phyloP scores from a whole-genome alignment of 2,888 invertebrate species.

The Macropis europaea region DNA sequence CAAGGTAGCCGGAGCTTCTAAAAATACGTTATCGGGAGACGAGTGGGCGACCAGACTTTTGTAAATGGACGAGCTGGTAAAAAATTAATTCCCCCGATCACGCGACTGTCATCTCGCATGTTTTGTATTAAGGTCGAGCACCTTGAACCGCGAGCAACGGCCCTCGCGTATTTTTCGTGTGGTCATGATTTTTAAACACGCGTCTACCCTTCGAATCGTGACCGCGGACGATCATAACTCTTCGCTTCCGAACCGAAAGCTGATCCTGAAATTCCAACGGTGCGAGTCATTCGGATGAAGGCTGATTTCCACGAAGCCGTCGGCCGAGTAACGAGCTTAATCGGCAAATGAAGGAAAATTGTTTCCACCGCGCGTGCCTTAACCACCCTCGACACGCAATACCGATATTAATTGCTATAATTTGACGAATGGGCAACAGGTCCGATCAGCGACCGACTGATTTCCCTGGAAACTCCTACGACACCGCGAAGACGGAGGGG shows the following conservation, averaged over 20 bases:
- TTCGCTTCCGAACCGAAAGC: background rate
- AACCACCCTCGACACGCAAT: slow-evolving; percentile 30
- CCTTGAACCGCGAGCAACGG: slow-evolving; percentile 31
- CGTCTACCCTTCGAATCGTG: background rate
- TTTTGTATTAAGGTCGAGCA: slow-evolving; percentile 26
- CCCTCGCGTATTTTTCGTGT: background rate
- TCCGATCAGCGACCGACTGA: slow-evolving; percentile 3
- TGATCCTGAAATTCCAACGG: background rate
- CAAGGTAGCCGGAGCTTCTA: background rate
- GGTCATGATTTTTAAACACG: background rate
- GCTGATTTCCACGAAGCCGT: background rate
- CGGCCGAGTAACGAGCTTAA: background rate
- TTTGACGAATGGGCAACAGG: slow-evolving; percentile 41
- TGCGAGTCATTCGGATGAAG: background rate
- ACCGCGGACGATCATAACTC: slow-evolving; percentile 9
- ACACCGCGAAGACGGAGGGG: background rate
- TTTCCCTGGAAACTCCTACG: background rate
- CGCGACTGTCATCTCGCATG: slow-evolving; percentile 27
- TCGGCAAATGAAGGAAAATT: slow-evolving; percentile 3
- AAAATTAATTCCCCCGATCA: slow-evolving; percentile 13
- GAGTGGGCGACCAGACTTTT: slow-evolving; percentile 4
- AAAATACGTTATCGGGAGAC: background rate
- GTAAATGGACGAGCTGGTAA: background rate
- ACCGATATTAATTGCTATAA: slow-evolving; percentile 41
- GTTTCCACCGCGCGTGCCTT: background rate